Evolutionary conservation across 2,888 invertebrate genomes (phyloP), one percentile per base, ranked within the genome.

Genomic region (Isoperla grammatica): DNA sequence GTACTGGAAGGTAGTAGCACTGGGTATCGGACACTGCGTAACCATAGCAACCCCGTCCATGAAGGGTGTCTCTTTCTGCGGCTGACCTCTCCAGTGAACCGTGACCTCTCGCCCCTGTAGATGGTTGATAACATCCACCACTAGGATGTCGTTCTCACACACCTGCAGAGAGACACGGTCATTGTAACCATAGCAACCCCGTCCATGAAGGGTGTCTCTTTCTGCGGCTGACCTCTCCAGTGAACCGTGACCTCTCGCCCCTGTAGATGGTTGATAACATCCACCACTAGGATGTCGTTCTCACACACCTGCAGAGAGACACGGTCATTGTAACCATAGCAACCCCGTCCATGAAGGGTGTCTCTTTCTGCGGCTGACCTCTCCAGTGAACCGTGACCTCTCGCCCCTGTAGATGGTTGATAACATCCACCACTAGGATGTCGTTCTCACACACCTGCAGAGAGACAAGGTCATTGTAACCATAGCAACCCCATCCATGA

Each of bases 21-120:
- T 70, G 2, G 70, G 67, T 54, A 77, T 73, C 11, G 75, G 73
- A 64, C 76, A 76, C 67, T 76, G 76, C 0, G 75, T 75, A 4
- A 76, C 67, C 68, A 74, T 74, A 5, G 76, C 71, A 2, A 75
- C 75, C 8, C 77, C 76, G 62, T 77, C 77, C 76, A 76, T 76
- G 68, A 73, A 71, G 6, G 74, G 74, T 2, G 74, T 72, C 56
- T 70, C 72, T 46, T 64, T 67, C 66, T 73, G 73, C 39, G 70
- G 69, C 62, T 76, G 72, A 8, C 80, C 80, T 64, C 79, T 76
- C 78, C 79, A 80, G 69, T 80, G 80, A 17, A 80, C 71, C 13
- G 75, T 72, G n/a, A 76, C 71, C 8, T 74, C 75, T 61, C 75
- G 73, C 1, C 75, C 74, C 1, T 74, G 73, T 40, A 78, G 65